Evolutionary conservation across 1,140 invertebrate genomes (phyloP), one percentile per base, ranked within the genome.

Genomic region (Scaptomyza hsui): DNA sequence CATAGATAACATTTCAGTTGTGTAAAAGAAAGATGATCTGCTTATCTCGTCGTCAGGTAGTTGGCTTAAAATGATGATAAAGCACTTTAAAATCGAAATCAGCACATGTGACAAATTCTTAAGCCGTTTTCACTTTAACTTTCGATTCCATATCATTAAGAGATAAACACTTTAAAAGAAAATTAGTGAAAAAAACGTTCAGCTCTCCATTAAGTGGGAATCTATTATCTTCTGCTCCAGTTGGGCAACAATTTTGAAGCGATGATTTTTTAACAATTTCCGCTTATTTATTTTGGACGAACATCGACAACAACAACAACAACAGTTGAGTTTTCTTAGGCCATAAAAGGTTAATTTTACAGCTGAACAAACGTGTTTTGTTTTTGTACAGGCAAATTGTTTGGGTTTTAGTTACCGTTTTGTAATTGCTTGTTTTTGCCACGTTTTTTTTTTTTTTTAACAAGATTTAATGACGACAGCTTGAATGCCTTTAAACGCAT

Each of bases 271-370:
- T 67, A 74, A 68, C 60, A 72, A 74, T 86, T 86, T 86, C 82
- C 81, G 82, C 70, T 78, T 56, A 62, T 86, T 80, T 68, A 51
- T 74, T 67, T 42, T 51, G 13, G 51, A 26, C 35, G 21, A 48
- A 55, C 47, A 47, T 24, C 44, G 57, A 41, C 37, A 26, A 37
- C 60, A 56, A 18, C 47, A 49, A 60, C 18, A 47, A 60, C 39
- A 45, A 42, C 16, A 65, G 9, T 68, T 42, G 26, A 37, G 13
- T 57, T 78, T 51, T 35, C 45, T 64, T 64, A 35, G 73, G 69
- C 81, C 78, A 78, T 81, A 85, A 86, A 85, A 85, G 81, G 81
- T 85, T 69, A 86, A 85, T 85, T 85, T 86, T 73, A 86, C 82
- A 86, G 81, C 77, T 78, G 74, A 88, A 74, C 74, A 88, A 86